These are phyloP conservation scores for Urophycis tenuis DNA, from an alignment of 2,797 vertebrate genomes.

Conservation along the genomic window DNA sequence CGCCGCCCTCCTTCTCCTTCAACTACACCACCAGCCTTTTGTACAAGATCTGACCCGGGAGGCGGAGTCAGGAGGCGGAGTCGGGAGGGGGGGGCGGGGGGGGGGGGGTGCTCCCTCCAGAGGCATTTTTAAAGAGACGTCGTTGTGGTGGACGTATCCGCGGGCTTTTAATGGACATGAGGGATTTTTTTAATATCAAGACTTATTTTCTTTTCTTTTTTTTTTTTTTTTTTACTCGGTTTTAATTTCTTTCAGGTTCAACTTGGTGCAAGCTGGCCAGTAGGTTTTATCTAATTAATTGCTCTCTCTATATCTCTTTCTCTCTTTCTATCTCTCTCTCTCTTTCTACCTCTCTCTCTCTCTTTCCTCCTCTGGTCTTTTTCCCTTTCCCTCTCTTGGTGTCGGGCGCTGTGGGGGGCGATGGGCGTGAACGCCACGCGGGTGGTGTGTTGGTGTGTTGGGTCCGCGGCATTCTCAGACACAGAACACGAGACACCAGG, in stretches of 20 bases:
- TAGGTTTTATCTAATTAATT: slow-evolving; percentile 31
- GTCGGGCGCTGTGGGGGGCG: not conserved
- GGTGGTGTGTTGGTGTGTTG: too few relatives aligned
- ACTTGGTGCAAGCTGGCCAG: not conserved
- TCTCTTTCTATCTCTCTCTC: slow-evolving; percentile 16
- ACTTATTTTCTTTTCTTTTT: slow-evolving; percentile 40
- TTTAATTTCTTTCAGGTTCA: slow-evolving; percentile 1
- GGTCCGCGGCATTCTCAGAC: too few relatives aligned
- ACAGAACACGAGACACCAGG: too few relatives aligned
- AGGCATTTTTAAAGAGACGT: slow-evolving; percentile 26
- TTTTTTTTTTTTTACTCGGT: slow-evolving; percentile 37
- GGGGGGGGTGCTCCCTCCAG: not conserved
- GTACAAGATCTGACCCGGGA: slow-evolving; percentile 85
- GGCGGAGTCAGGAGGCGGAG: slow-evolving; percentile 14
- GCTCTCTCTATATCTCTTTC: slow-evolving; percentile 29
- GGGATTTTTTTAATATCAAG: slow-evolving; percentile 14
- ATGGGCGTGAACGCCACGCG: too few relatives aligned
- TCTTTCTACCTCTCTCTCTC: not conserved
- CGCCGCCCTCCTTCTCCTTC: slow-evolving; percentile 75
- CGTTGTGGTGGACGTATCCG: slow-evolving; percentile 9
- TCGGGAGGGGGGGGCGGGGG: not conserved
- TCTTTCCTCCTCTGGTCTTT: slow-evolving; percentile 9
- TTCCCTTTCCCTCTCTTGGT: slow-evolving; percentile 17
- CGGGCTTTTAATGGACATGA: slow-evolving; percentile 36
- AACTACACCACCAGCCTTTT: slow-evolving; percentile 92